Evolutionary conservation across 2,113 vertebrate genomes (phyloP).

Genomic region (Grammomys dolichurus): DNA sequence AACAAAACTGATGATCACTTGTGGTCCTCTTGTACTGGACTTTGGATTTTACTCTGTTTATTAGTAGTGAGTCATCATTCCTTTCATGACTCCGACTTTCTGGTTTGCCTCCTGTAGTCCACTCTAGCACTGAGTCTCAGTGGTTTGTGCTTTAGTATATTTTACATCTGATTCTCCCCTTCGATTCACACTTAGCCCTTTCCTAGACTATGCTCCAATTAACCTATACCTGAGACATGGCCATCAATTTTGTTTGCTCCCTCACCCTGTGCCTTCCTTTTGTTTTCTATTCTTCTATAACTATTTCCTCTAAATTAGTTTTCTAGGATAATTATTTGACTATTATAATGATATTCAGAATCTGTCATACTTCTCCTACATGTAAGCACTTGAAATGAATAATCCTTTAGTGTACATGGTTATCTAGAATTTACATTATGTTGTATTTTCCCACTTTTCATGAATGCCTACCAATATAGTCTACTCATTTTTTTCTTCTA

Average conservation of each 20-base stretch:
- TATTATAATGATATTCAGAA: not conserved
- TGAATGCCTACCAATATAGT: not conserved
- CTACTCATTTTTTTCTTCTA: not conserved
- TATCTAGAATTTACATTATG: not conserved
- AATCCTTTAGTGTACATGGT: not conserved
- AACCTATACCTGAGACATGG: not conserved
- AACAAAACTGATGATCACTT: constrained; percentile 47
- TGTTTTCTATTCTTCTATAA: not conserved
- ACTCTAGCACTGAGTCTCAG: not conserved
- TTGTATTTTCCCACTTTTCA: not conserved
- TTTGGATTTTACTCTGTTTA: constrained; percentile 19
- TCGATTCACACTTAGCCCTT: not conserved
- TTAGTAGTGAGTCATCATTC: constrained; percentile 27
- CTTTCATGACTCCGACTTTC: not conserved
- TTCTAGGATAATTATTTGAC: not conserved
- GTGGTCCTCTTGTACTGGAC: not conserved
- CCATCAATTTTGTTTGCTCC: not conserved
- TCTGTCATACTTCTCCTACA: not conserved
- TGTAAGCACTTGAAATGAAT: not conserved
- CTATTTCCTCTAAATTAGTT: constrained; percentile 18
- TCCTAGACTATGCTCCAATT: not conserved
- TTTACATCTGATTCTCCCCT: not conserved
- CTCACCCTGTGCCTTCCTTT: not conserved
- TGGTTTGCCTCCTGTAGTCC: not conserved
- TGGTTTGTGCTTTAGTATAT: not conserved